Percentiles rank a stretch among this genome's conserved stretches.
Evolutionary conservation across 92 coral and sea anemone species (phyloP).

Genomic region (Epizoanthus fatuus): DNA sequence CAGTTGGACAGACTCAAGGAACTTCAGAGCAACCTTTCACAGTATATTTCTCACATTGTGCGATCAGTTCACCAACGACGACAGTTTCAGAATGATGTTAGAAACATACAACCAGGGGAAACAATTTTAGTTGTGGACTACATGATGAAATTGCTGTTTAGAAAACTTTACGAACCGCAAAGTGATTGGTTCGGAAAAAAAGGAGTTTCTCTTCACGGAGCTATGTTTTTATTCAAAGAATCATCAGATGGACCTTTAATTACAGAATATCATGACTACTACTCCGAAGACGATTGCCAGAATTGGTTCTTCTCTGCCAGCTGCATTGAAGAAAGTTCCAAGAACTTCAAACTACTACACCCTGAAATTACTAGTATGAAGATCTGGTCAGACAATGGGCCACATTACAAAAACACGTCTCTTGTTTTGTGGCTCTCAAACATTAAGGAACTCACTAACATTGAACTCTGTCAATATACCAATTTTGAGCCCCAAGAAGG

Average conservation of each 20-base stretch:
- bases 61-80: conserved; percentile 38
- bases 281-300: neutral
- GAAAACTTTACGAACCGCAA: neutral
- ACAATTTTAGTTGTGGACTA: conserved; percentile 38
- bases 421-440: conserved; percentile 50
- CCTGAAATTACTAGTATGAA: conserved; percentile 21
- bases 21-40: conserved; percentile 8
- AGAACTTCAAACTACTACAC: conserved; percentile 1
- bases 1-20: conserved; percentile 1
- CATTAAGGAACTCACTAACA: conserved; percentile 13
- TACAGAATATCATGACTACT: neutral
- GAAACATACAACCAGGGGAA: conserved; percentile 21
- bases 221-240: conserved; percentile 1
- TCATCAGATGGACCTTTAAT: conserved; percentile 3
- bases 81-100: conserved; percentile 15
- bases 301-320: neutral
- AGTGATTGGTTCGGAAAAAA: conserved; percentile 2
- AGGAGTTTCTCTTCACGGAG: neutral
- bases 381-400: conserved; percentile 79
- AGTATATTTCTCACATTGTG: conserved; percentile 19
- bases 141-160: conserved; percentile 26
- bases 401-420: conserved; percentile 71
- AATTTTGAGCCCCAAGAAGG: conserved; percentile 50
- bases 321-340: too few relatives aligned
- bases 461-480: conserved; percentile 39